Evolutionary conservation across 2,113 vertebrate species (phyloP), one percentile per base, ranked within the genome.

Genomic region (Leptocoma aspasia): DNA sequence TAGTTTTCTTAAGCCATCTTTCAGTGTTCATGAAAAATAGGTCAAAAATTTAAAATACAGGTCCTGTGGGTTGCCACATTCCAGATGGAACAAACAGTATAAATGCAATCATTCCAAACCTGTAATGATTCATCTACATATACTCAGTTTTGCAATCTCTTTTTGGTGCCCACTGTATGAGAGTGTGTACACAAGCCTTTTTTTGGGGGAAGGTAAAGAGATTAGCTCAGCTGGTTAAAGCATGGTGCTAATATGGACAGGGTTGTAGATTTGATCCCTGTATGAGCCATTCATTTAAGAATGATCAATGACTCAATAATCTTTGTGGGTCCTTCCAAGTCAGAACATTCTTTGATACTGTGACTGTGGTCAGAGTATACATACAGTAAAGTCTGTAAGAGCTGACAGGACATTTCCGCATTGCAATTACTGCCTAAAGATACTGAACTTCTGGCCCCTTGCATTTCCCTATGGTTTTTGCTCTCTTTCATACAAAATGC

Each of bases 151-250:
- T 86, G 49, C 69, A 84, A 75, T 59, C 22, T 84, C 47, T 1
- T 91, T 89, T 89, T 66, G 12, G 30, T 54, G 24, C 31, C 60
- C 49, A 28, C 30, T 45, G 0, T 41, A 56, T 26, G 22, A 37
- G 3, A 13, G 15, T 1, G 0, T 1, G 4, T 23, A 45, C 5
- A 3, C 7, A 57, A 39, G 11, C 13, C 12, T 50, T 54, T 65
- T 53, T 76, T 56, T 23, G 23, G 33, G 44, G 19, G 13, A 82
- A 53, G 50, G 10, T 42, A 44, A 52, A 76, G 18, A 10, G 11
- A 31, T 60, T 10, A 23, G 11, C 9, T 44, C 1, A 12, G 14
- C 3, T 52, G 45, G 14, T 52, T 60, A 60, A 23, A 45, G 12
- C 10, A 53, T 28, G 45, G 6, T 60, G 53, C 9, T 52, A 5